Evolutionary conservation across 2,888 invertebrate genomes (phyloP).

Genomic region (Eupithecia dodoneata): DNA sequence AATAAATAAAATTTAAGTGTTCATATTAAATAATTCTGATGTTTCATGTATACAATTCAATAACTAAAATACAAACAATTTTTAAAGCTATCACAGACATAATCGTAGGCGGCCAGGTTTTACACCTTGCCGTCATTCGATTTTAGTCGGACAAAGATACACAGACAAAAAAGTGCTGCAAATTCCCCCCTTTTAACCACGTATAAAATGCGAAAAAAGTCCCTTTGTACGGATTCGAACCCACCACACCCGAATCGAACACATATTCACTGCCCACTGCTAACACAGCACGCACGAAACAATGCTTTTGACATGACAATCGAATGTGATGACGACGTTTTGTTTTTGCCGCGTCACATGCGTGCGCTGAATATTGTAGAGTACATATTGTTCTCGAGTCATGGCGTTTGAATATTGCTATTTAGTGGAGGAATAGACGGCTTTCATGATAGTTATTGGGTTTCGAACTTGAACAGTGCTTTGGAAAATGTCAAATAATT

Average conservation of each 20-base stretch:
- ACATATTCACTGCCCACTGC: neutral
- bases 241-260: neutral
- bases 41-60: no score
- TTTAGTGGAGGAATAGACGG: neutral
- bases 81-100: neutral
- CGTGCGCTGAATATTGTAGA: neutral
- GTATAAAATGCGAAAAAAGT: neutral
- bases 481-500: neutral
- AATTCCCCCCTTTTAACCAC: neutral
- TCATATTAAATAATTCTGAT: no score
- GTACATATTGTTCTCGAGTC: neutral
- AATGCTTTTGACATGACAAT: neutral
- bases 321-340: neutral
- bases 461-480: neutral
- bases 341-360: neutral
- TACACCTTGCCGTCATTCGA: neutral
- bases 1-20: neutral
- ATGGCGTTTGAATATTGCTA: neutral
- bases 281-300: neutral
- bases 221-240: neutral
- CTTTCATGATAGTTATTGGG: neutral
- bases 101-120: neutral
- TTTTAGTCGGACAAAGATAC: neutral
- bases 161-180: neutral
- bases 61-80: no score